These are phyloP conservation scores for Macrotrachela quadricornifera DNA, from an alignment of 1,140 invertebrate genomes.

Conservation along the genomic window DNA sequence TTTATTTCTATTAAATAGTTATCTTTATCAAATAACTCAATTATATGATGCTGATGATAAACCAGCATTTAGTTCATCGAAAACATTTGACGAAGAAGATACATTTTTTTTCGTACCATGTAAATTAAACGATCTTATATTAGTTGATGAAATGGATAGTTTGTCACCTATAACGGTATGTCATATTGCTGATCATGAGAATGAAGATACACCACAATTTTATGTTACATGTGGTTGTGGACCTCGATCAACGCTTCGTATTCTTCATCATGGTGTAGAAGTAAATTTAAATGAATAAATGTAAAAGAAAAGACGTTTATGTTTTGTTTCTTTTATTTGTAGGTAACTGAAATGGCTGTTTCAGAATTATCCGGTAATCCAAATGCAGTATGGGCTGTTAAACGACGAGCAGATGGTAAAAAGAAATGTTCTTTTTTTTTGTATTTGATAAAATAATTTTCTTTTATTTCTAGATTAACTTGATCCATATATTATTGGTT, in stretches of 20 bases:
- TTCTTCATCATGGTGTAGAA: conserved; percentile 85
- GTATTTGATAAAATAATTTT: neutral
- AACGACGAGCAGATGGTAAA: conserved; percentile 71
- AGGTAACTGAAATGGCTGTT: conserved; percentile 92
- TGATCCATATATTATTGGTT: conserved; percentile 99
- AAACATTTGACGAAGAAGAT: conserved; percentile 92
- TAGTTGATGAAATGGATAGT: conserved; percentile 93
- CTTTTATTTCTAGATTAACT: conserved; percentile 59
- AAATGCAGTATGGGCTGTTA: conserved; percentile 98
- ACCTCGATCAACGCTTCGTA: conserved; percentile 67
- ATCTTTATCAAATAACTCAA: conserved; percentile 93
- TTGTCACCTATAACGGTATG: conserved; percentile 73
- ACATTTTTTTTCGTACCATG: conserved; percentile 96
- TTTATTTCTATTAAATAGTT: conserved; percentile 22
- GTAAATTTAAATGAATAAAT: conserved; percentile 13
- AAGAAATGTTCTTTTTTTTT: neutral
- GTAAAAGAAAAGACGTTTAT: neutral
- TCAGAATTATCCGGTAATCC: conserved; percentile 95
- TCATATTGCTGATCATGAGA: conserved; percentile 48
- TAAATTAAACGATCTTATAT: conserved; percentile 72
- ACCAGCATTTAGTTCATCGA: conserved; percentile 90
- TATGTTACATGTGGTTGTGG: conserved; percentile 86
- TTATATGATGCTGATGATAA: conserved; percentile 97
- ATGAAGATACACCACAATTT: conserved; percentile 94
- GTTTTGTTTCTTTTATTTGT: neutral